phyloP scores from a whole-genome alignment of 1,140 invertebrate genomes.

The Subanguina moxae region DNA sequence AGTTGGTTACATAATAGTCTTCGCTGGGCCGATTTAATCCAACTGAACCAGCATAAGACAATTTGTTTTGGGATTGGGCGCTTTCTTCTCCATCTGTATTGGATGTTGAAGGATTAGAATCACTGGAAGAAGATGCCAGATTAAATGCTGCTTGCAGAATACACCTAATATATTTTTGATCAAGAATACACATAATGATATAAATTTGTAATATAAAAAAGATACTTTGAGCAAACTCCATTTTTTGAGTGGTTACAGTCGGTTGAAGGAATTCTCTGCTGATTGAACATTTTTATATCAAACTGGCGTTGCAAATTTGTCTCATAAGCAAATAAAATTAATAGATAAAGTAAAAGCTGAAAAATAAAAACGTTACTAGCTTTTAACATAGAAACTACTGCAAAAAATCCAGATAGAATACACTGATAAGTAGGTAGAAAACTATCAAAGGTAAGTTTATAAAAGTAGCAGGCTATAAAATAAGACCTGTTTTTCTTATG shows the following conservation, averaged over 20 bases:
- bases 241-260: constrained; percentile 36
- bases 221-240: constrained; percentile 37
- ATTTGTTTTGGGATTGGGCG: neutral
- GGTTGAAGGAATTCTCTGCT: constrained; percentile 21
- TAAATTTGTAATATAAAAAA: neutral
- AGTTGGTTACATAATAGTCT: constrained; percentile 5
- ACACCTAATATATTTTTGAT: constrained; percentile 27
- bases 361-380: no score
- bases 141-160: constrained; percentile 18
- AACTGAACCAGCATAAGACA: neutral
- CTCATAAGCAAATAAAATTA: no score
- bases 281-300: neutral
- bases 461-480: no score
- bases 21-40: neutral
- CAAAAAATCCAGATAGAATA: no score
- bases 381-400: no score
- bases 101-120: neutral
- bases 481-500: no score
- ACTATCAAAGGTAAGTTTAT: no score
- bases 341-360: no score
- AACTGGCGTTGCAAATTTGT: no score
- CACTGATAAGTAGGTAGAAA: no score
- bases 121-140: constrained; percentile 2
- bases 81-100: neutral
- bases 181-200: no score